Evolutionary conservation across 2,888 invertebrate genomes (phyloP), one percentile per base, ranked within the genome.

Genomic region (Seira sanloemensis): DNA sequence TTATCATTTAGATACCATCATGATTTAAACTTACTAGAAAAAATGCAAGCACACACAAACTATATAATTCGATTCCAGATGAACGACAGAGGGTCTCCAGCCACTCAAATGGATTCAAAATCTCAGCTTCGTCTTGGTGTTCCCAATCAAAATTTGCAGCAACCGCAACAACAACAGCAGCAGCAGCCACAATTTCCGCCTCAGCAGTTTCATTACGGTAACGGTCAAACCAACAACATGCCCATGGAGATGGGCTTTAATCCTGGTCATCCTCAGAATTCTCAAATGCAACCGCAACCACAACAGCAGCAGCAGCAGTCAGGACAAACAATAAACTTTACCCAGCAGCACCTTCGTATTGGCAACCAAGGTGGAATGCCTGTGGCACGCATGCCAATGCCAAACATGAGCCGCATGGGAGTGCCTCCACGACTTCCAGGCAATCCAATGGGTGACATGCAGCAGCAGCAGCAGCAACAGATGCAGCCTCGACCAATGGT

Each of bases 261-360:
- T 78, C 68, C 86, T 23, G 65, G 81, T 37, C 83, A 83, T 62
- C 78, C 83, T 19, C 73, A 77, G 9, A 83, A 77, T 62, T 73
- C 83, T 19, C 83, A 83, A 68, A 76, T 91, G 84, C 91, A 91
- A 90, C 90, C 90, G 58, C 88, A 90, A 88, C 89, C 87, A 69
- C 90, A 89, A 80, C 88, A 85, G 19, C 86, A 87, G 46, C 85
- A 80, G 65, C 27, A 85, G 62, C 72, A 78, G 4, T 77, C 88
- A 21, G 89, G 86, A 9, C 89, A 89, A 69, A 89, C 89, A 12
- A 89, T 89, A 66, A 89, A 89, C 72, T 89, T 89, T 66, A 89
- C 89, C 19, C 88, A 89, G 65, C 89, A 89, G 27, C 89, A 89
- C 79, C 84, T 89, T n/a, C 76, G 88, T 68, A 84, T 88, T 79